These are phyloP conservation scores for Heliconius ismenius DNA, from an alignment of 2,888 invertebrate species.

Conservation along the genomic window DNA sequence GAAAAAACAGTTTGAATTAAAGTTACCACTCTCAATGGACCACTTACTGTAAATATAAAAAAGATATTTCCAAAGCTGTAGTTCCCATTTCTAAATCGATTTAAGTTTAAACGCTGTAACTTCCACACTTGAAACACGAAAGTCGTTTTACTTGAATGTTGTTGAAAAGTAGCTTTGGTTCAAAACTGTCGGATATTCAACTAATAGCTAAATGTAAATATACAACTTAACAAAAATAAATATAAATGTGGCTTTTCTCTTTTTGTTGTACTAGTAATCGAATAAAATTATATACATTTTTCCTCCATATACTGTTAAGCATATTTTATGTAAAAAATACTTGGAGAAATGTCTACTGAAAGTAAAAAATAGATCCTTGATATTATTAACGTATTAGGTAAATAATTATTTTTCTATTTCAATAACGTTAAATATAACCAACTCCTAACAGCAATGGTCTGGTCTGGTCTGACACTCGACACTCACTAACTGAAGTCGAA, in stretches of 20 bases:
- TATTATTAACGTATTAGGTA: not conserved
- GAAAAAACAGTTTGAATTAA: not conserved
- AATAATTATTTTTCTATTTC: constrained; percentile 16
- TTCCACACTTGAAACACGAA: constrained; percentile 43
- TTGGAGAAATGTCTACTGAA: no score
- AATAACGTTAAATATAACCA: constrained; percentile 6
- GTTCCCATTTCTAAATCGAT: constrained; percentile 40
- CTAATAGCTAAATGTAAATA: constrained; percentile 29
- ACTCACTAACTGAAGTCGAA: constrained; percentile 16
- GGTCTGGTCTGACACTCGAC: not conserved
- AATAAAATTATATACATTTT: no score
- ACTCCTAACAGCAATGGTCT: constrained; percentile 4
- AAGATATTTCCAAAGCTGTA: constrained; percentile 35
- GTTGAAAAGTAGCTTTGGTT: constrained; percentile 39
- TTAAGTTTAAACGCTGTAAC: constrained; percentile 44
- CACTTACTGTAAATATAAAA: not conserved
- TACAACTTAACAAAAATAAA: not conserved
- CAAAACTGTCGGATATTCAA: constrained; percentile 36
- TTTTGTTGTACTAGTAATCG: no score
- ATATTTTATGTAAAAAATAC: no score
- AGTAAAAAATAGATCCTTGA: not conserved
- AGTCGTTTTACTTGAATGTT: constrained; percentile 44
- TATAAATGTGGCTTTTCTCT: not conserved
- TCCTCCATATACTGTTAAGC: no score
- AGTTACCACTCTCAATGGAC: not conserved